phyloP scores from a whole-genome alignment of 2,113 vertebrate genomes.

The Chionis minor region DNA sequence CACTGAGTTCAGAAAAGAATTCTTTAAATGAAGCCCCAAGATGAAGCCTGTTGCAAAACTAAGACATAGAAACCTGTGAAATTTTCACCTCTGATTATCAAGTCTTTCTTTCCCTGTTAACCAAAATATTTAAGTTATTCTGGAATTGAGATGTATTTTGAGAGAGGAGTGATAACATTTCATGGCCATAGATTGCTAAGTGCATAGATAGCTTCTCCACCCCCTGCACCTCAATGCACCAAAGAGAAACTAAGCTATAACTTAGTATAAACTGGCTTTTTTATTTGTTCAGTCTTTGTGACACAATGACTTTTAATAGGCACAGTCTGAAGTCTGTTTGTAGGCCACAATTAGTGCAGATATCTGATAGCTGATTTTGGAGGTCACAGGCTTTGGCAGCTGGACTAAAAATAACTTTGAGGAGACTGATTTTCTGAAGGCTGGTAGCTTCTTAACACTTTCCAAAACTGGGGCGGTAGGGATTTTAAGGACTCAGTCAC shows the following conservation, averaged over 20 bases:
- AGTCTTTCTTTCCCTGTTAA: not conserved
- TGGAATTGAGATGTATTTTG: not conserved
- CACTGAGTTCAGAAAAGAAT: not conserved
- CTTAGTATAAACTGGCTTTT: not conserved
- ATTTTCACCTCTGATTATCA: not conserved
- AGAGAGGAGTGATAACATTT: not conserved
- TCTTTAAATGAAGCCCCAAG: not conserved
- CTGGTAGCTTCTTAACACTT: not conserved
- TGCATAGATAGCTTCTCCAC: not conserved
- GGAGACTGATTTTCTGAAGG: not conserved
- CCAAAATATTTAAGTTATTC: not conserved
- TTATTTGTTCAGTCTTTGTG: not conserved
- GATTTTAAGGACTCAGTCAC: not conserved
- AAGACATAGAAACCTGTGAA: not conserved
- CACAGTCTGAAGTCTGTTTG: not conserved
- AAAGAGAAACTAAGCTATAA: not conserved
- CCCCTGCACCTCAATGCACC: not conserved
- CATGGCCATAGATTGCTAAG: not conserved
- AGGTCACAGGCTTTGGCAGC: not conserved
- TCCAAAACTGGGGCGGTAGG: not conserved
- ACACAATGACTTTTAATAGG: not conserved
- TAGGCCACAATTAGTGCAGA: not conserved
- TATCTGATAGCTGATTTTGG: not conserved
- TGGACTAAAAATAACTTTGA: not conserved
- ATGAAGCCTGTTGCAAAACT: not conserved